Evolutionary conservation across 2,888 invertebrate species (phyloP).

Genomic region (Drosophila ustulata): DNA sequence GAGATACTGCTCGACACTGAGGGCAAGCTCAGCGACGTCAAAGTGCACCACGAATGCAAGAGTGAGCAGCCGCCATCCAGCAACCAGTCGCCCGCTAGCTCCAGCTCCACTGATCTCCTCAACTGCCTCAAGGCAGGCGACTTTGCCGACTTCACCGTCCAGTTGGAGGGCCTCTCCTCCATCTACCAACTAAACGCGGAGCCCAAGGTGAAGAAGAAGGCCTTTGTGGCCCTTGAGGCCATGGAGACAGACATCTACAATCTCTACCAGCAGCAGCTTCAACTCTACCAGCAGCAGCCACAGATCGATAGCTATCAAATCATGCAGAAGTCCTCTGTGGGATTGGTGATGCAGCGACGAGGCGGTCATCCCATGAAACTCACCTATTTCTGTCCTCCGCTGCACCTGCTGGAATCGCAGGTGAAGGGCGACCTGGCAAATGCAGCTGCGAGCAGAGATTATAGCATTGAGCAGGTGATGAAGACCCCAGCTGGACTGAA

Average conservation of each 20-base stretch:
- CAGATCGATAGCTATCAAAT: constrained; percentile 88
- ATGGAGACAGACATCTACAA: constrained; percentile 95
- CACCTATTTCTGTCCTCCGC: constrained; percentile 90
- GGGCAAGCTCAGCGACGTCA: constrained; percentile 95
- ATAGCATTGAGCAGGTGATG: constrained; percentile 85
- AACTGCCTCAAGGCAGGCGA: constrained; percentile 93
- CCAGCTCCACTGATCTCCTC: constrained; percentile 88
- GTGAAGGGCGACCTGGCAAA: constrained; percentile 53
- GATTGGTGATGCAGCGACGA: constrained; percentile 92
- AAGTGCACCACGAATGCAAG: constrained; percentile 96
- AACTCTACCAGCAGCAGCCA: constrained; percentile 91
- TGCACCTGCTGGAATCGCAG: constrained; percentile 63
- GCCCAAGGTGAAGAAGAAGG: constrained; percentile 95
- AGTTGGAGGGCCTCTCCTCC: constrained; percentile 94
- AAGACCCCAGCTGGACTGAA: constrained; percentile 89
- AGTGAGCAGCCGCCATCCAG: constrained; percentile 93
- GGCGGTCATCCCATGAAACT: constrained; percentile 97
- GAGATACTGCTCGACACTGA: constrained; percentile 94
- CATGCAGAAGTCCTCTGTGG: constrained; percentile 95
- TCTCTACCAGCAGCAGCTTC: constrained; percentile 91
- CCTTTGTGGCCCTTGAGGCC: constrained; percentile 95
- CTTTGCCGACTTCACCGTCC: constrained; percentile 96
- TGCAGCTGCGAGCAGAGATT: constrained; percentile 86
- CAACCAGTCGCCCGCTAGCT: constrained; percentile 9
- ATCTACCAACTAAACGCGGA: constrained; percentile 98